Evolutionary conservation across 2,113 vertebrate genomes (phyloP), one percentile per base, ranked within the genome.

Genomic region (Ceuthmochares aereus): DNA sequence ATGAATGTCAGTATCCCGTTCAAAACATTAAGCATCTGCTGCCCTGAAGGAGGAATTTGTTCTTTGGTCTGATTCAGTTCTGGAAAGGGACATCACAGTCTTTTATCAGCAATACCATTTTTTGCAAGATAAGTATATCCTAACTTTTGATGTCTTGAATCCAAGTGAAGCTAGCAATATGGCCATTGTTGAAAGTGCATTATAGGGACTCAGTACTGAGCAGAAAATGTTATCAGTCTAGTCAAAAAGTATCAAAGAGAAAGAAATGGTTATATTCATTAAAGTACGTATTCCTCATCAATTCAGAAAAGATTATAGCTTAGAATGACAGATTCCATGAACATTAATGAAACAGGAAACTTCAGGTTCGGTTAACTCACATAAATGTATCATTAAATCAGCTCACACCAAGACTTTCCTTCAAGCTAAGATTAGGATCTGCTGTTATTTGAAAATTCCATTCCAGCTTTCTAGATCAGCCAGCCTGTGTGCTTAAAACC

Each of bases 381-480:
- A 26, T 54, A 63, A 77, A 40, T 63, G 47, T 25, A 69, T 62
- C 75, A 76, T 91, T 88, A 88, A 88, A 92, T 86, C 92, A 84
- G 66, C 67, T 80, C 79, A 93, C 9, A 6, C 30, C 55, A 74
- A 74, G 34, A 58, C 34, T 77, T 94, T 90, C 67, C 69, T 86
- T 90, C 82, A 87, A 81, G 59, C 40, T 52, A 80, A 80, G 90
- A 86, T 90, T 85, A 93, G 72, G 59, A 86, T 74, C 87, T 83
- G 27, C n/a, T 74, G 51, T 49, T 84, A 64, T 34, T 83, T 92
- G 83, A 92, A 88, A 89, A 95, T 90, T 92, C 92, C 62, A 25
- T 75, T 93, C 74, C 82, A 21, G 81, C 73, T 82, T 90, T 63
- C 66, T 59, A 73, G 77, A 72, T 95, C 20, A 90, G 80, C 21